Evolutionary conservation across 2,888 invertebrate species (phyloP).

Genomic region (Platypus cylindrus): DNA sequence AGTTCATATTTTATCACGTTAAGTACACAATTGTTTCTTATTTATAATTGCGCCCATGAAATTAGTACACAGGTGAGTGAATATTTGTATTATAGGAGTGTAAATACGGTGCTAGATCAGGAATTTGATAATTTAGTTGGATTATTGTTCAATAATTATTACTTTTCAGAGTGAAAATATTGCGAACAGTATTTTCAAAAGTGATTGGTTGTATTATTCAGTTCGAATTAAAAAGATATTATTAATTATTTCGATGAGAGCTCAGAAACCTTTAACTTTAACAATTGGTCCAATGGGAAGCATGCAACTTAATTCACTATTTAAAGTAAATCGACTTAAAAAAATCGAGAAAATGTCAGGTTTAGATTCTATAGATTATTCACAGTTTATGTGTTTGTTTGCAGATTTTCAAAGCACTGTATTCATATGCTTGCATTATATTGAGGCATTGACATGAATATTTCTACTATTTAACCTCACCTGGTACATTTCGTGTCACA

Average conservation of each 20-base stretch:
- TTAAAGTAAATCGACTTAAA: constrained; percentile 18
- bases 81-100: too few relatives aligned
- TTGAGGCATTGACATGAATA: constrained; percentile 4
- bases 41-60: constrained; percentile 8
- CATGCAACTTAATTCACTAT: constrained; percentile 15
- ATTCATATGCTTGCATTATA: constrained; percentile 14
- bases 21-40: constrained; percentile 9
- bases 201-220: constrained; percentile 14
- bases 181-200: constrained; percentile 13
- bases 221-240: constrained; percentile 10
- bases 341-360: too few relatives aligned
- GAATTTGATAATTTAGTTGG: too few relatives aligned
- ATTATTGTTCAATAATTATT: not conserved
- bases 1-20: constrained; percentile 10
- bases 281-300: constrained; percentile 17
- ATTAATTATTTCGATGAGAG: constrained; percentile 14
- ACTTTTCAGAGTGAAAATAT: constrained; percentile 11
- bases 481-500: too few relatives aligned
- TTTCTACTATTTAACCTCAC: too few relatives aligned
- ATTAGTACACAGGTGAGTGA: constrained; percentile 9
- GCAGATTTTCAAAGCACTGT: constrained; percentile 16
- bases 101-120: too few relatives aligned
- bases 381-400: too few relatives aligned
- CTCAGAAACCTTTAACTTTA: constrained; percentile 17
- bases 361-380: too few relatives aligned